Base-by-base conservation (phyloP, 2,113 vertebrate species). In the Sylvietta virens region DNA sequence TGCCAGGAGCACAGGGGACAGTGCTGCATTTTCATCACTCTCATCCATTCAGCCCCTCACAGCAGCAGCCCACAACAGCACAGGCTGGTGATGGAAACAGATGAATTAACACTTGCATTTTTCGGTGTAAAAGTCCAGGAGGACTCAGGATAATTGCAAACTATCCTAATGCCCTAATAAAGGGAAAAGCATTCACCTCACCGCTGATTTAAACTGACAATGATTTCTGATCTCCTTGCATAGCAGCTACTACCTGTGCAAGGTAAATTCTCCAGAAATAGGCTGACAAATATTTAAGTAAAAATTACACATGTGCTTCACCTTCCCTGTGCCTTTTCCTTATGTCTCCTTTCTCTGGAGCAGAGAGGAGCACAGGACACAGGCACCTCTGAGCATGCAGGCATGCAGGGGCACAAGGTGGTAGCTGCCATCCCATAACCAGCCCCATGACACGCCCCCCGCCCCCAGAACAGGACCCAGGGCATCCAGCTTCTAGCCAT, bases 11-110 rank as follows among this genome's bases (percentile, higher is more conserved):
- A 8, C 60, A 30, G 65, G 81, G 83, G 67, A 96, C 94, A 64
- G 77, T 0, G 0, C 70, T 57, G 56, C 2, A 0, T 21, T 90
- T 88, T 0, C 0, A 69, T 93, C 76, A 60, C 35, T 64, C 33
- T 57, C 81, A 16, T 65, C 76, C 64, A 30, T 74, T 80, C 83
- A 60, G 90, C 44, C 35, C 3, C 84, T 45, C 28, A 19, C 42
- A 65, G 50, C 76, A 69, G 35, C 79, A 47, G 44, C 73, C 56
- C 40, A 6, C 0, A 4, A 22, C 62, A 84, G 57, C 70, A 8
- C 1, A 62, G 62, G 42, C 39, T 80, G 60, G 30, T 15, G 82
- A 18, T 39, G 16, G 74, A 57, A 69, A 54, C 16, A 64, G n/a
- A 82, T 27, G 3, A n/a, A 85, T 69, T 42, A 53, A 26, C 48